Conservation (phyloP, 2,888 invertebrate species). For the Lutraria lutraria region DNA sequence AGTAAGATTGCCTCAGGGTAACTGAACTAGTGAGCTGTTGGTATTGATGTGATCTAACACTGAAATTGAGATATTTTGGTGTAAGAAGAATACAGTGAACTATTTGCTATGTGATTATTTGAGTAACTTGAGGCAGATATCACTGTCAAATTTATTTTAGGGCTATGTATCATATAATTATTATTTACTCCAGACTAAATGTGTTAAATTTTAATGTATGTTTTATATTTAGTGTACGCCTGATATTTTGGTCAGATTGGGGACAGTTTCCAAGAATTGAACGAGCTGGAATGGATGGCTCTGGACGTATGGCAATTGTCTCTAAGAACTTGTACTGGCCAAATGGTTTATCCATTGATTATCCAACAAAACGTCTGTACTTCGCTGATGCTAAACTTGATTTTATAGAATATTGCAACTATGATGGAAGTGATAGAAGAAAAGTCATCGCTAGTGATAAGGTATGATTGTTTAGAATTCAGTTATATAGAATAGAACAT, state of each 20-base stretch:
- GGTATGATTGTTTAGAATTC: neutral
- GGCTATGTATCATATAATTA: too few relatives aligned
- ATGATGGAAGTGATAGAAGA: conserved; percentile 96
- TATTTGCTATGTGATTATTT: too few relatives aligned
- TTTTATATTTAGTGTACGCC: conserved; percentile 71
- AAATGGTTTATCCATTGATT: conserved; percentile 98
- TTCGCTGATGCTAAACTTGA: conserved; percentile 99
- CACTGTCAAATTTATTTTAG: too few relatives aligned
- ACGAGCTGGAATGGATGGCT: conserved; percentile 98
- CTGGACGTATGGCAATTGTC: conserved; percentile 93
- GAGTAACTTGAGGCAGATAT: too few relatives aligned
- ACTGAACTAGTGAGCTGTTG: too few relatives aligned
- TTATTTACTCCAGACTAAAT: neutral
- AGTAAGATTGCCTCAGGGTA: too few relatives aligned
- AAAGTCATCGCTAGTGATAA: conserved; percentile 89
- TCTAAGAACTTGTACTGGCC: conserved; percentile 99
- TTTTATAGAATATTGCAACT: conserved; percentile 98
- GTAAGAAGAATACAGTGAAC: too few relatives aligned
- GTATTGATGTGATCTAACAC: too few relatives aligned
- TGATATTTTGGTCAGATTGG: conserved; percentile 99
- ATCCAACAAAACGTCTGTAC: conserved; percentile 96
- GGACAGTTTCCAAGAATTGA: conserved; percentile 98
- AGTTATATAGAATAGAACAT: neutral
- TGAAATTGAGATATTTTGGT: too few relatives aligned
- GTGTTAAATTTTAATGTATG: neutral